Percentiles rank a stretch among this genome's conserved stretches.
Evolutionary conservation across 2,113 vertebrate species (phyloP).

Genomic region (Etheostoma cragini): DNA sequence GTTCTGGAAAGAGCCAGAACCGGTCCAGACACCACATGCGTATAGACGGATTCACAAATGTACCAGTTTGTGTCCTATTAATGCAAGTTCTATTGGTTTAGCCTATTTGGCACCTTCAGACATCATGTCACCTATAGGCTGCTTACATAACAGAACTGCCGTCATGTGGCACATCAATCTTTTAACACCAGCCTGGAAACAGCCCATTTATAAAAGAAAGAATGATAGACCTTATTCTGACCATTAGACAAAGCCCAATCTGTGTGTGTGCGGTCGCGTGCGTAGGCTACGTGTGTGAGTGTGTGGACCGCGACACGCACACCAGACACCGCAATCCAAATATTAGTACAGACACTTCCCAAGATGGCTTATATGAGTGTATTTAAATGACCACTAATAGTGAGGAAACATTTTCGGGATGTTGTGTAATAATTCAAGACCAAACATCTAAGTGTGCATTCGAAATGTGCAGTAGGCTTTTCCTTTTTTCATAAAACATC

Average conservation of each 20-base stretch:
- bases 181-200: slow-evolving; percentile 20
- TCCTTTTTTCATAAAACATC: not conserved
- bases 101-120: slow-evolving; percentile 8
- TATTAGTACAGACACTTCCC: slow-evolving; percentile 70
- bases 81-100: not conserved
- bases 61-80: no score
- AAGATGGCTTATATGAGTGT: slow-evolving; percentile 49
- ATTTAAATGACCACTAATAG: slow-evolving; percentile 45
- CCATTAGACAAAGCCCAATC: slow-evolving; percentile 31
- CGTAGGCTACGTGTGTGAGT: not conserved
- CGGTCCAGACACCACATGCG: not conserved
- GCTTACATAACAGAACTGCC: slow-evolving; percentile 58
- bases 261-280: slow-evolving; percentile 12
- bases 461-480: not conserved
- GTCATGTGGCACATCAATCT: slow-evolving; percentile 27
- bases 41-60: not conserved
- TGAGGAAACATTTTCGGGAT: slow-evolving; percentile 18
- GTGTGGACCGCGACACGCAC: slow-evolving; percentile 19
- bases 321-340: slow-evolving; percentile 61
- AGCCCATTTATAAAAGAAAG: slow-evolving; percentile 16
- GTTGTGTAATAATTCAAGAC: not conserved
- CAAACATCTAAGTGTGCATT: slow-evolving; percentile 13
- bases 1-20: not conserved
- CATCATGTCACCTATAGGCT: slow-evolving; percentile 39
- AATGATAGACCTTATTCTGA: slow-evolving; percentile 32